Conservation (phyloP, 2,888 invertebrate genomes). For the Apamea crenata region DNA sequence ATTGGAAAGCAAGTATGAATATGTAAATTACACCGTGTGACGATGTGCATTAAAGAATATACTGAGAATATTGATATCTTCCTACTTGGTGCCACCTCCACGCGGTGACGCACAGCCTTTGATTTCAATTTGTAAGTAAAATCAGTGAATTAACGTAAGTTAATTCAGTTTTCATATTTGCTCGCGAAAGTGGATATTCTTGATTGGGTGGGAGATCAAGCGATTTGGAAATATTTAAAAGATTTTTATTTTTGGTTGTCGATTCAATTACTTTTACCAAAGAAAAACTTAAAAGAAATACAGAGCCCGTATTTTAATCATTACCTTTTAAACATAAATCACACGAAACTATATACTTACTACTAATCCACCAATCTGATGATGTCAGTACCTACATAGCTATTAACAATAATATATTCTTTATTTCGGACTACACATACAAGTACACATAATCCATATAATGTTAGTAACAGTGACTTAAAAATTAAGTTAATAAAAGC, state of each 20-base stretch:
- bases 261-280: neutral
- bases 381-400: neutral
- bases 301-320: neutral
- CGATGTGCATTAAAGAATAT: slow-evolving; percentile 28
- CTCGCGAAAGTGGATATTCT: neutral
- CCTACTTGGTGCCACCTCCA: neutral
- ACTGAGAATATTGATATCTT: slow-evolving; percentile 14
- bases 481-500: no score
- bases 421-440: no score
- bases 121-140: slow-evolving; percentile 17
- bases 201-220: neutral
- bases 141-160: neutral
- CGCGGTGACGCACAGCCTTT: neutral
- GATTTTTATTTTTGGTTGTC: neutral
- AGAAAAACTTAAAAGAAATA: neutral
- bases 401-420: neutral
- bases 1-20: slow-evolving; percentile 50
- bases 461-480: no score
- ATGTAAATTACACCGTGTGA: slow-evolving; percentile 36
- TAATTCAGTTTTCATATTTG: slow-evolving; percentile 1
- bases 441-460: no score
- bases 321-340: neutral
- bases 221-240: neutral
- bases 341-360: neutral
- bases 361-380: no score